phyloP scores from a whole-genome alignment of 2,888 invertebrate species.

The Meloe dianella region DNA sequence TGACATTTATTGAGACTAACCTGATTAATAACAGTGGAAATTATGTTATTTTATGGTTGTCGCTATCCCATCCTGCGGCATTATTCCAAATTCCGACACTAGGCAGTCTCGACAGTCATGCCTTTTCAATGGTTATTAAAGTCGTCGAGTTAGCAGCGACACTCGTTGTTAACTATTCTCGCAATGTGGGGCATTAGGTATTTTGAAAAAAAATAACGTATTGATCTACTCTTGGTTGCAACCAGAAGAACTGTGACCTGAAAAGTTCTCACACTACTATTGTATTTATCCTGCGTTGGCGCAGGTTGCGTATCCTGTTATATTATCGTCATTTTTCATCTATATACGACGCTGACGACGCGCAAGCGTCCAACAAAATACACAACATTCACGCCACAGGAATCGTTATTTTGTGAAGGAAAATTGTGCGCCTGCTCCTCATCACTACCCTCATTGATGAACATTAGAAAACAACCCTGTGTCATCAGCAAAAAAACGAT shows the following conservation, averaged over 20 bases:
- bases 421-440: slow-evolving; percentile 31
- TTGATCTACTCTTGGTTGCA: slow-evolving; percentile 48
- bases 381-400: slow-evolving; percentile 17
- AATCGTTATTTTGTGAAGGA: slow-evolving; percentile 35
- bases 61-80: slow-evolving; percentile 42
- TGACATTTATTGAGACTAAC: slow-evolving; percentile 26
- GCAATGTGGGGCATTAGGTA: slow-evolving; percentile 56
- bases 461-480: slow-evolving; percentile 6
- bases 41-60: slow-evolving; percentile 28
- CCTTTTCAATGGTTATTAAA: slow-evolving; percentile 21
- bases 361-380: slow-evolving; percentile 40
- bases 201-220: slow-evolving; percentile 49
- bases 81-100: slow-evolving; percentile 30
- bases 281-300: slow-evolving; percentile 37
- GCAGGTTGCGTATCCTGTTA: slow-evolving; percentile 36
- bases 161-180: slow-evolving; percentile 39
- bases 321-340: slow-evolving; percentile 19
- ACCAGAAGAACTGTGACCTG: slow-evolving; percentile 42
- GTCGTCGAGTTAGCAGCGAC: slow-evolving; percentile 32
- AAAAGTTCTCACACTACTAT: slow-evolving; percentile 41
- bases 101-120: slow-evolving; percentile 32
- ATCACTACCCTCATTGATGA: slow-evolving; percentile 2
- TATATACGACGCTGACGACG: slow-evolving; percentile 27
- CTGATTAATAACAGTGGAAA: slow-evolving; percentile 33
- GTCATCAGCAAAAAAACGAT: not conserved